Evolutionary conservation across 2,888 invertebrate species (phyloP), one percentile per base, ranked within the genome.

Genomic region (Dasysyrphus albostriatus): DNA sequence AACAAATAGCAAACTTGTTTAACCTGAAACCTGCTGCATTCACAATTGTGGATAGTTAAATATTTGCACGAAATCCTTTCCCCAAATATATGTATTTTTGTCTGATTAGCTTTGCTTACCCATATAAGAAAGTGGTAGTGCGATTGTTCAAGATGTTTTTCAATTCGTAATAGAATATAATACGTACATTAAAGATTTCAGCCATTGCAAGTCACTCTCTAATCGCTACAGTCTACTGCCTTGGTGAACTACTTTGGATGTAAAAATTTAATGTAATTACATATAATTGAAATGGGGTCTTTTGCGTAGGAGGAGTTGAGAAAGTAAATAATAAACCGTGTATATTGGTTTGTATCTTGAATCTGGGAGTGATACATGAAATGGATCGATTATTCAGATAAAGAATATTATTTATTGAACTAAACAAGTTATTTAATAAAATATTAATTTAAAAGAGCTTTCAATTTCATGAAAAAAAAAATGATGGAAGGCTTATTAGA

Each of bases 221-320:
- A 59, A 9, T 37, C 9, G n/a, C 14, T 44, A 42, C 32, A 42
- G 44, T 42, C 24, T 12, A 58, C 65, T 67, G 56, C 5, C 29
- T 37, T 10, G 12, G n/a, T 29, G n/a, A 24, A 37, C 58, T 44
- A 67, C 56, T 65, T 65, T 42, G 24, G 12, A 56, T 76, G 14
- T 14, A 42, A 10, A 10, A 4, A 24, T 24, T 24, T 37, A 44
- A 58, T 76, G 32, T 24, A 24, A 24, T 24, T 1, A 2, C 3
- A 39, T 12, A 37, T 37, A 77, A 32, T 70, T 58, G 12, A 16
- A 69, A 67, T 37, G 32, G 39, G 56, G 56, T 42, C 29, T 37
- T 16, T 29, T 59, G 69, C 32, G 59, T 39, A 37, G 77, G 63
- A 32, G 79, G 73, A 73, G 59, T 74, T 51, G 42, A 67, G 80